Base-by-base conservation (phyloP, 1,140 invertebrate species). In the Megathymus violae region DNA sequence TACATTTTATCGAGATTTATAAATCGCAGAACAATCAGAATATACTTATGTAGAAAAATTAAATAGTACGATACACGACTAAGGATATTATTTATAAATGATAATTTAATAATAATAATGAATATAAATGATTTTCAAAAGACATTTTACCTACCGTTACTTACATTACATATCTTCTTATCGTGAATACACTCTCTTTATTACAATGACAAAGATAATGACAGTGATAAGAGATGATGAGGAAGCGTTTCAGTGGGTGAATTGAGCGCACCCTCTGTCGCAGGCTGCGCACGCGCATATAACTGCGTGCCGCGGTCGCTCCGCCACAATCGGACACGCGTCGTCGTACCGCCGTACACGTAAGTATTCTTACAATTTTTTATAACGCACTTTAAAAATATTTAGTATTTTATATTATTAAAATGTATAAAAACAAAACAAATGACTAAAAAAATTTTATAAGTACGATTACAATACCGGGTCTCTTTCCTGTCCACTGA, bases 281-380 rank as follows among this genome's bases (percentile, higher is more conserved):
- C 44, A 68, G 11, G 56, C 48, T 78, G 73, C 79, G 77, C 78
- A 36, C 4, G 80, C 80, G 77, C 84, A 88, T 88, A 88, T 64
- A 87, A 85, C 75, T 43, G 64, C 62, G 63, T 16, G 69, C 74
- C 79, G 74, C 59, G 46, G 15, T 16, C 22, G 36, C 10, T 41
- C 38, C 44, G 51, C 51, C 78, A 69, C 85, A 88, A 78, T 78
- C 82, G 66, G 71, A 78, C 76, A 71, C 78, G 74, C 69, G 73
- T 60, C 69, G 74, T 62, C 62, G 47, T 51, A 52, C 47, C 68
- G 70, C 46, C 59, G 64, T 66, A 77, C 69, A 71, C 74, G 85
- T 86, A 73, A 88, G 85, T 88, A 85, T 63, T 47, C 27, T 38
- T 56, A 5, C 5, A 15, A 16, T 43, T 31, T 56, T 56, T 10